Evolutionary conservation across 2,113 vertebrate species (phyloP), one percentile per base, ranked within the genome.

Genomic region (Canis aureus): DNA sequence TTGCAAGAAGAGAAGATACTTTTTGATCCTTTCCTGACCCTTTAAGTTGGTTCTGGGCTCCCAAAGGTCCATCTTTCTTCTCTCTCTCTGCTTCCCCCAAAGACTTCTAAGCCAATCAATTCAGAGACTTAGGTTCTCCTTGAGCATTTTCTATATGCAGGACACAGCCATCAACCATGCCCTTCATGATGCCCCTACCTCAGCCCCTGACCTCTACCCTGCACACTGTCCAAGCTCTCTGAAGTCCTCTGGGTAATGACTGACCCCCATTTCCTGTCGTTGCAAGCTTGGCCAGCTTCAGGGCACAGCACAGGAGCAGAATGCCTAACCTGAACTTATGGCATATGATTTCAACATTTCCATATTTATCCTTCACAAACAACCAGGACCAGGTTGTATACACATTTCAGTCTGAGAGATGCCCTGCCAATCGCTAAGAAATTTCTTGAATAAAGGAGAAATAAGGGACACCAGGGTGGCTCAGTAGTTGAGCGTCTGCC

Each of bases 381-480:
- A 90, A 57, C 51, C 51, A 81, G 78, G n/a, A 53, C 20, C 35
- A 82, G 32, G n/a, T 10, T 32, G 8, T 59, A 6, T 22, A 60
- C 57, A 94, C 35, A 62, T 60, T 92, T 92, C 81, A 60, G 29
- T 74, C 85, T 73, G 35, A 89, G 57, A 94, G 71, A 62, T 22
- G 43, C 32, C 35, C 11, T 66, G 43, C 10, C 20, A n/a, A 60
- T 20, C 23, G 2, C 81, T 94, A 12, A 95, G 32, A 94, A 59
- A 53, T 84, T 76, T 90, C 64, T 82, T 71, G 27, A 92, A 55
- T 80, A 80, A 92, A 85, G 38, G 66, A 95, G 29, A 93, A 92
- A 89, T 43, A 6, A 43, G 43, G 43, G 43, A 8, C 43, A 43
- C 43, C 43, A 43, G 43, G 43, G 43, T 43, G 43, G 43, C 43